Evolutionary conservation across 2,113 vertebrate genomes (phyloP), one percentile per base, ranked within the genome.

Genomic region (Psettodes erumei): DNA sequence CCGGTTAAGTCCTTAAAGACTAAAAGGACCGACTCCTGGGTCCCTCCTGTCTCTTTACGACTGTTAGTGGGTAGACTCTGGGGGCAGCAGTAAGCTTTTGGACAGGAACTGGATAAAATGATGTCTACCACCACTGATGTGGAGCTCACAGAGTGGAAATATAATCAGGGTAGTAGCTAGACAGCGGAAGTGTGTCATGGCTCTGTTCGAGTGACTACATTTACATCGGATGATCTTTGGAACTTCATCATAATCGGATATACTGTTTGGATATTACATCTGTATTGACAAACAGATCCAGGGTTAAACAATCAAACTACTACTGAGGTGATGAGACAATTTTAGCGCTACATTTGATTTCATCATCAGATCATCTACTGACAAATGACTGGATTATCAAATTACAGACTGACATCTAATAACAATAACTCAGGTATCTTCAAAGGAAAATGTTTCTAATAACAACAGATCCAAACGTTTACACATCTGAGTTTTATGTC

Each of bases 61-160:
- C 66, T 33, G 38, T 65, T 82, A 59, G 85, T 80, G 80, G 82
- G 82, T 30, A 82, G 84, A 80, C 70, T 81, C 61, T 79, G 72
- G 80, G 82, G 76, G 58, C 75, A 77, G 62, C 32, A 18, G 3
- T 90, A 86, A 90, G 86, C 81, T 82, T 61, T 91, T 61, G n/a
- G 75, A 38, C 88, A 90, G 88, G 11, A 83, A 77, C 63, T 45
- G 83, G 27, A 83, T 42, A 42, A 75, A 70, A 62, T 82, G 12
- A 77, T 45, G 84, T 89, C 76, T 82, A 42, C 68, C 64, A 13
- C 40, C 64, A 13, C 40, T 27, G 72, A 83, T 77, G 53, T 48
- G 30, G 16, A 27, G 40, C 63, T 71, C 13, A 18, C 0, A 63
- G 19, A 3, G 69, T 83, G 86, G 87, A 88, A 89, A 88, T 74